A percentile compares a stretch with the other conserved stretches of the same genome.
Evolutionary conservation across 2,797 vertebrate species (phyloP).

Genomic region (Cossypha heuglini): DNA sequence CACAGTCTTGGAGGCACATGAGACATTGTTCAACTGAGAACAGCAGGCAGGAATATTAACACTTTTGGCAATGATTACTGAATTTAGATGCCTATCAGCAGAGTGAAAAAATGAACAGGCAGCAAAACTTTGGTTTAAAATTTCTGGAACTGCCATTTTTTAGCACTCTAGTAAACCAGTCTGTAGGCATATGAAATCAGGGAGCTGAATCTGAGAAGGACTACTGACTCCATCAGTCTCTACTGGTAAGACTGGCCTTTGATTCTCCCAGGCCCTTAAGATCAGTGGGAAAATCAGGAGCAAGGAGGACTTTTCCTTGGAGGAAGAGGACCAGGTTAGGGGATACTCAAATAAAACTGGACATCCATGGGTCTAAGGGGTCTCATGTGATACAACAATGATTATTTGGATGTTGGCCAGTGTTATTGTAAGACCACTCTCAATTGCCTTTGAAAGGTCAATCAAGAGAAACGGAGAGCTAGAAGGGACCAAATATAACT

Average conservation of each 20-base stretch:
- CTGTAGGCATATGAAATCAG: accelerated
- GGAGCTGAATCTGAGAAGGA: not conserved
- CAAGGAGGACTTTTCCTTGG: not conserved
- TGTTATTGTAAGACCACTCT: not conserved
- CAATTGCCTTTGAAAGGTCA: not conserved
- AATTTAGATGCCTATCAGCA: not conserved
- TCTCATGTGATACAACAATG: not conserved
- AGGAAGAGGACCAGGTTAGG: not conserved
- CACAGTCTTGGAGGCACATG: not conserved
- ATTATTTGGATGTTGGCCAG: not conserved
- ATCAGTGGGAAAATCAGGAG: not conserved
- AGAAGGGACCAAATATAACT: not conserved
- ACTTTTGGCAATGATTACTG: not conserved
- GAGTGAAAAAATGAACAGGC: not conserved
- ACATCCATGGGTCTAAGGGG: not conserved
- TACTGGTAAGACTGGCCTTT: not conserved
- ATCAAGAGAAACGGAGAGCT: not conserved
- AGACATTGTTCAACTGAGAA: not conserved
- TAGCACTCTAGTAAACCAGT: not conserved
- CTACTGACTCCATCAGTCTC: not conserved
- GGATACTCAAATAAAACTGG: not conserved
- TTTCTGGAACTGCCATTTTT: not conserved
- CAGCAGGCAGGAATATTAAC: not conserved
- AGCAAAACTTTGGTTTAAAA: not conserved
- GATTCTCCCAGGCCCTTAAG: not conserved